Percentiles rank a stretch among this genome's conserved stretches.
phyloP scores from a whole-genome alignment of 1,140 invertebrate species.

The Coelopa frigida region DNA sequence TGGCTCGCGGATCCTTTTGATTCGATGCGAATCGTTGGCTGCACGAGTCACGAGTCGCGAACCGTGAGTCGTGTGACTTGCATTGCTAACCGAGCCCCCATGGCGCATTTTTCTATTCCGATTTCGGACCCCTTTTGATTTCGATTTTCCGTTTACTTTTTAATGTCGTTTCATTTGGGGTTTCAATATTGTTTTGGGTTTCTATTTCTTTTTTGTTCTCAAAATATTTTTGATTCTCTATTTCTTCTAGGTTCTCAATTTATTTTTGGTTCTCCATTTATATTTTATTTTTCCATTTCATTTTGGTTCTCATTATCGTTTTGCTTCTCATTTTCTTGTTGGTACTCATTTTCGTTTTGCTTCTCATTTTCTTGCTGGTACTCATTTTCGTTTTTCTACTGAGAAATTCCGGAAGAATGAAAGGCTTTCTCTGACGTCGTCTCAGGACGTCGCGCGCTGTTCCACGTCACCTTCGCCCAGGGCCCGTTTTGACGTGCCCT shows the following conservation, averaged over 20 bases:
- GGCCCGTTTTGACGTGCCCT: too few species aligned
- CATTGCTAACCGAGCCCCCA: too few species aligned
- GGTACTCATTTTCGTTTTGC: not conserved
- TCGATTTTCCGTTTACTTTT: not conserved
- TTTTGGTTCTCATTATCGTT: not conserved
- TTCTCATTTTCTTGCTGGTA: not conserved
- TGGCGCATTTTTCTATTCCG: not conserved
- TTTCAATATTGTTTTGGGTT: not conserved
- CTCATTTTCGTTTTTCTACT: not conserved
- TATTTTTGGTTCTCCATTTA: constrained; percentile 1
- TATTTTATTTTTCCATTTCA: constrained; percentile 3
- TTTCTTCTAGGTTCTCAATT: not conserved
- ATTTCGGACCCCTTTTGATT: not conserved
- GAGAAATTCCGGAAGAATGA: not conserved
- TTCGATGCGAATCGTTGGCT: too few species aligned
- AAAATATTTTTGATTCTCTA: not conserved
- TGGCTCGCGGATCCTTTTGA: too few species aligned
- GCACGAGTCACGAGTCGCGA: too few species aligned
- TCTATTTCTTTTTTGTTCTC: not conserved
- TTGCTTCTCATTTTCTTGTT: not conserved
- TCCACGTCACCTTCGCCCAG: too few species aligned
- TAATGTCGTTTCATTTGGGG: not conserved
- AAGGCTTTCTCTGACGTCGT: too few species aligned
- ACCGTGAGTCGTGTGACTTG: too few species aligned
- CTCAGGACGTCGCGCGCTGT: too few species aligned